Conservation (phyloP, 1,140 invertebrate species). For the Holcopasites calliopsidis region DNA sequence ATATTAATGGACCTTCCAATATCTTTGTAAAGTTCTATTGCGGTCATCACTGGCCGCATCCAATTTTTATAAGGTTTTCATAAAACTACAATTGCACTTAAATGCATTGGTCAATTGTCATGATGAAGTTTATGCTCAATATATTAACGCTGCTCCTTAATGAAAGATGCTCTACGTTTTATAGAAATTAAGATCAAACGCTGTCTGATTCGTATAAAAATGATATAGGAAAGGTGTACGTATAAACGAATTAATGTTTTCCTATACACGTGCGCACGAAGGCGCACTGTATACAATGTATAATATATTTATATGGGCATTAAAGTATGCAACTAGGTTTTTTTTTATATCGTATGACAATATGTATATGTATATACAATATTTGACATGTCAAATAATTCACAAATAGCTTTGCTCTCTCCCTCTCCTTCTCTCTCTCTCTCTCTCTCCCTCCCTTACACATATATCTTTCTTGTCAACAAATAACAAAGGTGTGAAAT, state of each 20-base stretch:
- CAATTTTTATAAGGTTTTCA: slow-evolving; percentile 10
- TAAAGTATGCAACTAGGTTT: slow-evolving; percentile 69
- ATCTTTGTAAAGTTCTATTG: neutral
- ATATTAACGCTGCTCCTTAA: neutral
- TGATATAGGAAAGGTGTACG: slow-evolving; percentile 37
- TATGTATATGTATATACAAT: slow-evolving; percentile 74
- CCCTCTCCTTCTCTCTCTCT: slow-evolving; percentile 41
- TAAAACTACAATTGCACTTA: slow-evolving; percentile 9
- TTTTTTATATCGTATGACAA: slow-evolving; percentile 66
- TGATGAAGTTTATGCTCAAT: slow-evolving; percentile 14
- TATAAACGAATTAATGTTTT: slow-evolving; percentile 53
- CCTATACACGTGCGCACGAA: too few species aligned
- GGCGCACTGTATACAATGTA: too few species aligned
- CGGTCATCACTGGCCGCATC: neutral
- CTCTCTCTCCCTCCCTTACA: slow-evolving; percentile 37
- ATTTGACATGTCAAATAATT: slow-evolving; percentile 75
- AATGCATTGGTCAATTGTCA: slow-evolving; percentile 21
- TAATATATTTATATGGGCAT: slow-evolving; percentile 64
- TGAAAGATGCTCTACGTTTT: slow-evolving; percentile 43
- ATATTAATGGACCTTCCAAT: slow-evolving; percentile 9
- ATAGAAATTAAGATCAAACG: slow-evolving; percentile 26
- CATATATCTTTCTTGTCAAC: slow-evolving; percentile 59
- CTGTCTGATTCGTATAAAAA: slow-evolving; percentile 38
- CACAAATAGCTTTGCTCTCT: slow-evolving; percentile 54
- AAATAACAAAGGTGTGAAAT: slow-evolving; percentile 66